Conservation (phyloP, 2,888 invertebrate genomes). For the Prosapia bicincta region DNA sequence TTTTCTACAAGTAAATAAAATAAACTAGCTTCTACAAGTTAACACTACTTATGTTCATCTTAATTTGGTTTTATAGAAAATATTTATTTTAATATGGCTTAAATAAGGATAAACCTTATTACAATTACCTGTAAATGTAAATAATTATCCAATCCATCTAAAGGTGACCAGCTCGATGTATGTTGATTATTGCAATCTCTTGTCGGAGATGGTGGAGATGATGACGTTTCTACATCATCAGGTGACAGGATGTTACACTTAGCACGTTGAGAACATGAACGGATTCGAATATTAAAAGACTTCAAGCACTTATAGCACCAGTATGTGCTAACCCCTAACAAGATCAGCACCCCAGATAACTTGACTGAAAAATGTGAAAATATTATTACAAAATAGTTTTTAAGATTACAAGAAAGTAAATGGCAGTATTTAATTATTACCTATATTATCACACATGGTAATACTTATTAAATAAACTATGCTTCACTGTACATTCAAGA, state of each 20-base stretch:
- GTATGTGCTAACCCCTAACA: slow-evolving; percentile 47
- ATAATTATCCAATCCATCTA: neutral
- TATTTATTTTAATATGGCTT: no score
- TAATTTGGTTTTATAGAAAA: no score
- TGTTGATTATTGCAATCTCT: neutral
- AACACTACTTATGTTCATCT: no score
- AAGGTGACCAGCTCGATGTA: neutral
- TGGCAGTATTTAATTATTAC: no score
- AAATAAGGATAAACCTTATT: no score
- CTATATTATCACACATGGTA: no score
- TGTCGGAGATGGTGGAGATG: neutral
- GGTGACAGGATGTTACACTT: neutral
- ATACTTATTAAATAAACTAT: no score
- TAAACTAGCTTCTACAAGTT: no score
- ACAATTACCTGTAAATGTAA: neutral
- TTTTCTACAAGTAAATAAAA: no score
- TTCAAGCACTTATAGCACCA: slow-evolving; percentile 43
- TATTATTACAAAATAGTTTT: no score
- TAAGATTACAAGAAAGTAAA: no score
- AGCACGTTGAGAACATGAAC: neutral
- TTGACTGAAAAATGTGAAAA: slow-evolving; percentile 42
- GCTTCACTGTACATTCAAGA: no score
- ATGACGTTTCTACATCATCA: neutral
- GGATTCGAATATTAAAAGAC: neutral
- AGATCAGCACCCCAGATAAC: slow-evolving; percentile 46